Base-by-base conservation (phyloP, 2,888 invertebrate species). In the Coremacera marginata region DNA sequence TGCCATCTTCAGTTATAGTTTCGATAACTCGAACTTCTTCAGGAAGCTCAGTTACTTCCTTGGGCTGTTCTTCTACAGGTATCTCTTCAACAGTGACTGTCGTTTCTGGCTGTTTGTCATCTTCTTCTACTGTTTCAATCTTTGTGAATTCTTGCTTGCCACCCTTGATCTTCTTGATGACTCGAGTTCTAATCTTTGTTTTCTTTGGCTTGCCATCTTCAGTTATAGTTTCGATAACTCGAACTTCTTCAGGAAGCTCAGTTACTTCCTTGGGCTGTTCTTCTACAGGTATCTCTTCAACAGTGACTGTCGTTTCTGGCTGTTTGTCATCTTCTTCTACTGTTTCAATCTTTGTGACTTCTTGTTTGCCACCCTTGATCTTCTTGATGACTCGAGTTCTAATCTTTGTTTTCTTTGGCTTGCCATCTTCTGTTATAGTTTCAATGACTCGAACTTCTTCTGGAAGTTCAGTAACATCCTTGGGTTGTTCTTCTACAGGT, bases 331-430 rank as follows among this genome's bases (percentile, higher is more conserved):
- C 79, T 37, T 79, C 79, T 63, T 79, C 79, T n/a, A 78, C 78
- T 9, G 76, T 78, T 75, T 79, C 78, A 55, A 78, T 79, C 74
- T 79, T 79, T 11, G 79, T 79, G 71, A 79, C 79, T 74, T 79
- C 79, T 67, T 79, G 79, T 27, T 79, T 79, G 74, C 71, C 78
- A 9, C 78, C 79, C 79, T 79, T 79, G 16, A 79, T 70, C 78
- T 76, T 79, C 71, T 79, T 79, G 71, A 79, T 79, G 0, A 79
- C 74, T 7, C 79, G 76, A 19, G 79, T 79, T 16, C 79, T 78
- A 37, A 79, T 79, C 78, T 76, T 79, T 70, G 76, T 79, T 60
- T 79, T 79, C 76, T 70, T 79, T 9, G 78, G 78, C 27, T 76
- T 79, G 55, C 78, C 79, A 9, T 78, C 77, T 67, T 78, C 78